These are phyloP conservation scores for Lypha dubia DNA, from an alignment of 2,888 invertebrate species.

Conservation along the genomic window DNA sequence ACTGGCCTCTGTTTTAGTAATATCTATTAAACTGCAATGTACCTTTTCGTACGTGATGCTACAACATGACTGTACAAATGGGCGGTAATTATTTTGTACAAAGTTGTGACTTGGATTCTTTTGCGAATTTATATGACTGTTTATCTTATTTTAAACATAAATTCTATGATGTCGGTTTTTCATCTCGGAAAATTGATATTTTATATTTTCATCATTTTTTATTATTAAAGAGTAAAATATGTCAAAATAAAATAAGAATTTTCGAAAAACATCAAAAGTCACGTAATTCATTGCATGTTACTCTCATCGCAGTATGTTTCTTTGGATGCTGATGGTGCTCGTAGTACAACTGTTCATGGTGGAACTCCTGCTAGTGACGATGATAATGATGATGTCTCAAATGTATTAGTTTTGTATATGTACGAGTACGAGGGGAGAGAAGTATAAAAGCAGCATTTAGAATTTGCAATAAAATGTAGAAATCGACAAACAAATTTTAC, in stretches of 20 bases:
- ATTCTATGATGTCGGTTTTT: conserved; percentile 44
- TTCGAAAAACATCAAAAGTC: conserved; percentile 70
- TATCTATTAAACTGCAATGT: background rate
- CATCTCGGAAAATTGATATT: conserved; percentile 44
- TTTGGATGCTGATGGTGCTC: conserved; percentile 40
- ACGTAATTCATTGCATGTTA: conserved; percentile 72
- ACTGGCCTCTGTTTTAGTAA: background rate
- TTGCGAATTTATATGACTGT: background rate
- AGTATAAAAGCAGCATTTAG: background rate
- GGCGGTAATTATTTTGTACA: conserved; percentile 20
- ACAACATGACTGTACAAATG: conserved; percentile 26
- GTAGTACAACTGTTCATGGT: background rate
- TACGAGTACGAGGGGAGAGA: conserved; percentile 2
- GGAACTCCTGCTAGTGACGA: conserved; percentile 28
- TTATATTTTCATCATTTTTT: conserved; percentile 18
- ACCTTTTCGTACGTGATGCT: background rate
- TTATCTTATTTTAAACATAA: conserved; percentile 20
- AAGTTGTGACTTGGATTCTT: background rate
- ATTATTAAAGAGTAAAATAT: conserved; percentile 27
- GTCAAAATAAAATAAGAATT: conserved; percentile 12
- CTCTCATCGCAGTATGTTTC: conserved; percentile 61
- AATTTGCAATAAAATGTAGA: no score
- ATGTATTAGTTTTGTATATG: conserved; percentile 42
- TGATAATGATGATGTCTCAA: conserved; percentile 63
- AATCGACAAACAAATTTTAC: no score